Conservation (phyloP, 2,888 invertebrate species). For the Cantharis rustica region DNA sequence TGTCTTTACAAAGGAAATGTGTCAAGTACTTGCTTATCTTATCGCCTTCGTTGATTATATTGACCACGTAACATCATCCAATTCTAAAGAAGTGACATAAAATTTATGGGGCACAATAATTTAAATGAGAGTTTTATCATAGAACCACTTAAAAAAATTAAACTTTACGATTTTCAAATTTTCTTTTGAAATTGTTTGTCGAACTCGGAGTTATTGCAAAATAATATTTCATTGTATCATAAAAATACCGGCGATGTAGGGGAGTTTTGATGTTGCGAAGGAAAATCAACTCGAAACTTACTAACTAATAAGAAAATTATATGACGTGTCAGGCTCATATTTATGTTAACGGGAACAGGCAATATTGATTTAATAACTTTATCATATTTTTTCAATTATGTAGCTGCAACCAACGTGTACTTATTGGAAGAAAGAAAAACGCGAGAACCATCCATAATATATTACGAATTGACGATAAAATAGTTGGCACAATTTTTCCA, state of each 20-base stretch:
- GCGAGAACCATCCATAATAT: background rate
- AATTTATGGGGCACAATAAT: constrained; percentile 8
- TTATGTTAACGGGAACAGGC: background rate
- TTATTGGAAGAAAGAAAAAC: background rate
- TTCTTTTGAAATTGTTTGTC: background rate
- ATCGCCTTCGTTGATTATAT: constrained; percentile 20
- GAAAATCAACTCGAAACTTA: background rate
- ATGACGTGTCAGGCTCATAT: background rate
- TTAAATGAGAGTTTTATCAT: constrained; percentile 6
- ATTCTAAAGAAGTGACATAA: constrained; percentile 14
- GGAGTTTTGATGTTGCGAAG: background rate
- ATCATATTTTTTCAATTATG: background rate
- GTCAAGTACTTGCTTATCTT: constrained; percentile 20
- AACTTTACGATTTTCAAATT: background rate
- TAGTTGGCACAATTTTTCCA: too few species aligned
- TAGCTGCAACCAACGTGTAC: background rate
- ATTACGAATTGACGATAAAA: background rate
- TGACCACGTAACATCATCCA: constrained; percentile 21
- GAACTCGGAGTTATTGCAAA: background rate
- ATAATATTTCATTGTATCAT: background rate
- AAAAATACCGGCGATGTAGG: background rate
- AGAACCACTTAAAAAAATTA: constrained; percentile 11
- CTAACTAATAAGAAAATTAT: background rate
- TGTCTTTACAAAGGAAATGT: constrained; percentile 9
- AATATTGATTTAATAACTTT: background rate